Evolutionary conservation across 64 coral and sea anemone genomes (phyloP).

Genomic region (Catalaphyllia jardinei): DNA sequence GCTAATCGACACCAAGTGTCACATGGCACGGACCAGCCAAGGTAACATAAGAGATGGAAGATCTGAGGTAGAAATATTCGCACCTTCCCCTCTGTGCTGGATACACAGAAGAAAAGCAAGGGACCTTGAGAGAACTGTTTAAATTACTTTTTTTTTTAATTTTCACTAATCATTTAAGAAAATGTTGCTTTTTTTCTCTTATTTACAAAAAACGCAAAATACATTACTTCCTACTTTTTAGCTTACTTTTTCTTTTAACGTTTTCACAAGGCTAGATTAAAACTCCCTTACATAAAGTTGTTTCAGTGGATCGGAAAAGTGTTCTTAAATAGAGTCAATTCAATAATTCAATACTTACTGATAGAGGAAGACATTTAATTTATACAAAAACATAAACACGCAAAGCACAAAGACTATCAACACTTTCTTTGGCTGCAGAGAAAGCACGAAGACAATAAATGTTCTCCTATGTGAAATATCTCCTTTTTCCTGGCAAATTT

Average conservation of each 20-base stretch:
- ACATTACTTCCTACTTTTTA: constrained; percentile 20
- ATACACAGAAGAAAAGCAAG: not conserved
- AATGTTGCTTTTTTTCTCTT: constrained; percentile 11
- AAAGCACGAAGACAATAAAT: not conserved
- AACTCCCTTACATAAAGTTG: not conserved
- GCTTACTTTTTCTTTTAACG: not conserved
- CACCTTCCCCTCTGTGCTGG: too few species aligned
- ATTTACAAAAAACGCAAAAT: constrained; percentile 39
- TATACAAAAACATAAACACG: not conserved
- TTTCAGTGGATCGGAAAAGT: not conserved
- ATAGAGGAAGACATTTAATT: not conserved
- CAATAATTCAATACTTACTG: not conserved
- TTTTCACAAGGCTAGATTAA: not conserved
- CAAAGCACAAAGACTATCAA: not conserved
- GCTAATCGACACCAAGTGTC: too few species aligned
- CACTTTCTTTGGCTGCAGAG: not conserved
- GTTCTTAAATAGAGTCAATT: not conserved
- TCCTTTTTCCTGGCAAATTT: not conserved
- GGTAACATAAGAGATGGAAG: too few species aligned
- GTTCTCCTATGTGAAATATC: not conserved
- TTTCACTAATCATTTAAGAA: not conserved
- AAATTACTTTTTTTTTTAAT: constrained; percentile 8
- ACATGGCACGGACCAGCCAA: too few species aligned
- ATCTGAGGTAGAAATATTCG: too few species aligned
- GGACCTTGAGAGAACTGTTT: not conserved